Base-by-base conservation (phyloP, 2,797 vertebrate species). In the Jordanella pulchra region DNA sequence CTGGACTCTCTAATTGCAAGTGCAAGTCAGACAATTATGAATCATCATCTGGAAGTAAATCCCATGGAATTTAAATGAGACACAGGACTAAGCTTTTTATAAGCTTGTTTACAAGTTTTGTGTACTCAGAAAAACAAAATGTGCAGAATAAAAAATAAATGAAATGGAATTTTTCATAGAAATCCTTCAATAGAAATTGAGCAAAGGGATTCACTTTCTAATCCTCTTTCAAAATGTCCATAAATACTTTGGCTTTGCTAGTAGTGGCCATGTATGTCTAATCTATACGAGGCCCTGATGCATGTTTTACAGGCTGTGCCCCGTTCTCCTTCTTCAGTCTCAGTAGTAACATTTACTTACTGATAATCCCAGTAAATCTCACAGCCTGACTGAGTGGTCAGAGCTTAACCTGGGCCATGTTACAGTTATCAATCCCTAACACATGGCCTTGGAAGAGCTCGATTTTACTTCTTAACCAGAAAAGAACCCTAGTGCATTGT, bases 221-320 rank as follows among this genome's bases (percentile, higher is more conserved):
- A 94, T 93, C 92, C 93, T 91, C 92, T 93, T 93, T 91, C 76
- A 89, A 84, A 88, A 91, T 83, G 89, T 84, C 84, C 81, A 84
- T 87, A 86, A 92, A 91, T 67, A 80, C 80, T 90, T 84, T 91
- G 87, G 87, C 88, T 74, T 69, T 74, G 86, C 81, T 73, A 84
- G 84, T 82, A 78, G 84, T 90, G 87, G 91, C 89, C 92, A 91
- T 91, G 89, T 93, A 93, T 91, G 88, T 93, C 90, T 93, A 93
- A 91, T 94, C 90, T 92, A 89, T 87, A 87, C 63, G 75, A 89
- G 93, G 91, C 89, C 92, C 65, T 76, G 86, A 87, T 78, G 74
- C 86, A 81, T 91, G 88, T 92, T 92, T 91, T 88, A 92, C 90
- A 86, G 87, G 76, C 72, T 70, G 61, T 58, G 53, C 80, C 78